Conservation (phyloP, 2,888 invertebrate genomes). For the Trissoscelio sp. region DNA sequence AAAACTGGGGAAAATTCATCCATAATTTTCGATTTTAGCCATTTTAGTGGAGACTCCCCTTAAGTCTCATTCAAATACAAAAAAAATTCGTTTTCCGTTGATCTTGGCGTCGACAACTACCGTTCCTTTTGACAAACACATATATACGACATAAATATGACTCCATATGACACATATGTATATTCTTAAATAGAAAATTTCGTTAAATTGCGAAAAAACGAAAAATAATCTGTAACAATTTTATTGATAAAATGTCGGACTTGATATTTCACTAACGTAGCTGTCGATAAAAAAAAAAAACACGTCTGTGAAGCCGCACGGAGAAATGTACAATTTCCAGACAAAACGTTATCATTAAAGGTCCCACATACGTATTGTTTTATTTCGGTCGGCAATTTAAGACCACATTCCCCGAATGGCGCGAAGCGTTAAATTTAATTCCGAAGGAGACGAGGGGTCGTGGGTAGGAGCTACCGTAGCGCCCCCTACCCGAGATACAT, state of each 20-base stretch:
- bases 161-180: no score
- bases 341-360: slow-evolving; percentile 49
- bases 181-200: no score
- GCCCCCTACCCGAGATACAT: slow-evolving; percentile 36
- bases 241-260: neutral
- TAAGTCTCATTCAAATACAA: no score
- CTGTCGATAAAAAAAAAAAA: slow-evolving; percentile 7
- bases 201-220: no score
- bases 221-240: no score
- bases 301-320: neutral
- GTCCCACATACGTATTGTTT: slow-evolving; percentile 47
- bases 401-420: slow-evolving; percentile 39
- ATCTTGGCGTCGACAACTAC: no score
- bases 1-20: no score
- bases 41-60: no score
- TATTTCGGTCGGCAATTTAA: slow-evolving; percentile 54
- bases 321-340: slow-evolving; percentile 26
- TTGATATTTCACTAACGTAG: neutral
- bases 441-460: slow-evolving; percentile 2
- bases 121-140: no score
- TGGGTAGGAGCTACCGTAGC: neutral
- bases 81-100: no score
- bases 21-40: no score
- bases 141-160: no score
- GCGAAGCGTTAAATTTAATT: slow-evolving; percentile 61